phyloP scores from a whole-genome alignment of 2,113 vertebrate genomes.

The Ptilorrhoa leucosticta region DNA sequence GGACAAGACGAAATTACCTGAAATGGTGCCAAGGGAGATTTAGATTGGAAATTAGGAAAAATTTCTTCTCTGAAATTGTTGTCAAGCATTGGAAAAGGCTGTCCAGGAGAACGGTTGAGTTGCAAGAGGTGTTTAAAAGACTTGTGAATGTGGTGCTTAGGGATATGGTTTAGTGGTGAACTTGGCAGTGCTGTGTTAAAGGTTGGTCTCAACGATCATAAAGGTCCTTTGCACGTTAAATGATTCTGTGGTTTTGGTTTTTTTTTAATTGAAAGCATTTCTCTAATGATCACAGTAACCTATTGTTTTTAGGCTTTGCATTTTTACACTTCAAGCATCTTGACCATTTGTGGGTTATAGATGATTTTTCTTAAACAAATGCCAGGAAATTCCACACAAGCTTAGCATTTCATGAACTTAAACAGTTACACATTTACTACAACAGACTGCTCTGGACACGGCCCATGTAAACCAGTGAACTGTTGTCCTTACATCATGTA shows the following conservation, averaged over 20 bases:
- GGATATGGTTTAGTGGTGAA: neutral
- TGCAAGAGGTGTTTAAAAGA: neutral
- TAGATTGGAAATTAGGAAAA: neutral
- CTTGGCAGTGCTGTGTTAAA: neutral
- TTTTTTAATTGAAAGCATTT: neutral
- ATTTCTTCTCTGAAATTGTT: neutral
- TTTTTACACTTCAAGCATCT: neutral
- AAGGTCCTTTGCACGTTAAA: neutral
- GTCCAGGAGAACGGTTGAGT: neutral
- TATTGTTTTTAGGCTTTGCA: neutral
- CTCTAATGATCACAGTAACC: neutral
- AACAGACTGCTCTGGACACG: neutral
- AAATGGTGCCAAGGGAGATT: neutral
- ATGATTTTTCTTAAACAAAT: neutral
- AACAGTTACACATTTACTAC: neutral
- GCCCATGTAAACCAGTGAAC: neutral
- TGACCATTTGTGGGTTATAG: neutral
- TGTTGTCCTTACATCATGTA: neutral
- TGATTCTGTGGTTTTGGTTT: neutral
- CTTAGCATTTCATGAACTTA: neutral
- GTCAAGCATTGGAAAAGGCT: neutral
- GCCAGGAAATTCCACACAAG: slow-evolving; percentile 25
- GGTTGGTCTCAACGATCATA: neutral
- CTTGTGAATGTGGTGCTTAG: neutral
- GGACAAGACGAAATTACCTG: neutral